Base-by-base conservation (phyloP, 2,113 vertebrate species). In the Setophaga kirtlandii region DNA sequence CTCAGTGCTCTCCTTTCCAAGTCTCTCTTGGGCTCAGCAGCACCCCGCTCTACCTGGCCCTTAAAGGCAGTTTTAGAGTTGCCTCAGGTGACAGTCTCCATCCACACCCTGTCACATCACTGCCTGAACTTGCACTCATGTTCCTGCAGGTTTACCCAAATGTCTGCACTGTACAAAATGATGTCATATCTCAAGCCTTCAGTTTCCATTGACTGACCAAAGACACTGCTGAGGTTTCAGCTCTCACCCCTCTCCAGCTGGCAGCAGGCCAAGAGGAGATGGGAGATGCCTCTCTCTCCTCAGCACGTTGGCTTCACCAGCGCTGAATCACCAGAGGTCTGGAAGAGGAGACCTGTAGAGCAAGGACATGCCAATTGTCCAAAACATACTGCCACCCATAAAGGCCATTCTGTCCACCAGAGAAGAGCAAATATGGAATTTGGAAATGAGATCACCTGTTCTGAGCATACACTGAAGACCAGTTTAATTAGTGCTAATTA, bases 81-180 rank as follows among this genome's bases (percentile, higher is more conserved):
- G 30, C 27, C 83, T 47, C 49, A 14, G 67, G 15, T 19, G 19
- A 31, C 60, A 68, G 42, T 18, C 30, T 73, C 33, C 39, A 24
- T 17, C 60, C 4, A 0, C 4, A 4, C 4, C 10, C 28, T 64
- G 44, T 69, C 20, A 2, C 0, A 0, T 20, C 5, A 0, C 46
- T 47, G 21, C 33, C 44, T 59, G 42, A n/a, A 24, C 39, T 30
- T 30, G 20, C 0, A 0, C 9, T 59, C 9, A 2, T 30, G 17
- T 10, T 69, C 46, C 46, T 37, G 7, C 15, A 47, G 30, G 21
- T 71, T 52, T 70, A 12, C n/a, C 30, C 42, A 60, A 3, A 31
- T 19, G 7, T 56, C 37, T 60, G 20, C 50, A 6, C 33, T 3
- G 6, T 20, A 39, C 31, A 30, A 49, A 63, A 37, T 19, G 5